phyloP scores from a whole-genome alignment of 1,140 invertebrate genomes.

The Papilio polytes region DNA sequence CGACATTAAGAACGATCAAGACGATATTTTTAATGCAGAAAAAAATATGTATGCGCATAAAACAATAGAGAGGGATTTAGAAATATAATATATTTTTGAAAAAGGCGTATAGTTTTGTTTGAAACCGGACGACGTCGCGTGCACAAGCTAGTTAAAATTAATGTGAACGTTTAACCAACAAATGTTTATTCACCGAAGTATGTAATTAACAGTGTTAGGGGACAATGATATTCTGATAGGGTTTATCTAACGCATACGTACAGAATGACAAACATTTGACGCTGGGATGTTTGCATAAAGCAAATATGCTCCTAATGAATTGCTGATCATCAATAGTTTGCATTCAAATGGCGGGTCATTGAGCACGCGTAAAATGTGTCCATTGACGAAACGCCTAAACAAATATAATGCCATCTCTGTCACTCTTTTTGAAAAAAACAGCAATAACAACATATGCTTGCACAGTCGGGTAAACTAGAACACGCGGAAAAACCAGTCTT shows the following conservation, averaged over 20 bases:
- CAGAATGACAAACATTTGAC: constrained; percentile 11
- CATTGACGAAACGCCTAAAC: neutral
- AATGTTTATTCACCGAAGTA: neutral
- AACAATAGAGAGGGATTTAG: too few species aligned
- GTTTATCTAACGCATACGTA: constrained; percentile 19
- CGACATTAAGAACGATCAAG: too few species aligned
- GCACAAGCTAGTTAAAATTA: neutral
- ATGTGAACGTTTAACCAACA: neutral
- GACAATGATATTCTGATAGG: constrained; percentile 15
- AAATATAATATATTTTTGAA: too few species aligned
- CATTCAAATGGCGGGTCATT: constrained; percentile 1
- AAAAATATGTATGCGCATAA: too few species aligned
- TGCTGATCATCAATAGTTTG: constrained; percentile 13
- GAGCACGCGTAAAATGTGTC: neutral
- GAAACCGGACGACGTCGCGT: too few species aligned
- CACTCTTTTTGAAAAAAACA: too few species aligned
- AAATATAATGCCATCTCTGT: neutral
- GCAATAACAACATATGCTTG: too few species aligned
- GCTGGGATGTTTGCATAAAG: constrained; percentile 5
- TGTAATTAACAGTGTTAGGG: constrained; percentile 22
- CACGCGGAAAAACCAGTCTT: too few species aligned
- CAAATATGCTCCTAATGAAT: constrained; percentile 27
- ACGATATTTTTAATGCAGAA: too few species aligned
- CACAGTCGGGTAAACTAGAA: too few species aligned
- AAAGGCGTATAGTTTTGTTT: too few species aligned